These are phyloP conservation scores for Sebastes hubbsi DNA, from an alignment of 2,797 vertebrate species.

Conservation along the genomic window DNA sequence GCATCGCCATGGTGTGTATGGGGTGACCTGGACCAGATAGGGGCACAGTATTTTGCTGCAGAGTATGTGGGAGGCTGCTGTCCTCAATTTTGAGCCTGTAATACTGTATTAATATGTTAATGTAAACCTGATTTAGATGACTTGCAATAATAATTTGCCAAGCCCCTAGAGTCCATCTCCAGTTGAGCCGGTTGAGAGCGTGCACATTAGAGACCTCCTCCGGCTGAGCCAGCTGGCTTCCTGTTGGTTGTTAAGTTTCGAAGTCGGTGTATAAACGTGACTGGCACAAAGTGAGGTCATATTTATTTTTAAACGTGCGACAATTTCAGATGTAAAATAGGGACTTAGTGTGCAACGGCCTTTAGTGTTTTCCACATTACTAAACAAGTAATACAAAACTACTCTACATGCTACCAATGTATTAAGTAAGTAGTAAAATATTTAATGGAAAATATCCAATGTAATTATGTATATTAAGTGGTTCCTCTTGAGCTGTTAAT, in stretches of 20 bases:
- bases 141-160: background rate
- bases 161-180: background rate
- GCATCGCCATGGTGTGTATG: background rate
- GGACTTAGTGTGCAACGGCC: background rate
- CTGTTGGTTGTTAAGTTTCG: background rate
- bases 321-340: background rate
- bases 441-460: background rate
- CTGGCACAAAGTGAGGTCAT: background rate
- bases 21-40: background rate
- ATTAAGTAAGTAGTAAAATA: background rate
- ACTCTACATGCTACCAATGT: background rate
- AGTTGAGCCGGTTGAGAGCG: background rate
- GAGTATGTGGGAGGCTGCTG: background rate
- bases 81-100: fast-evolving
- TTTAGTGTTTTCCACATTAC: background rate
- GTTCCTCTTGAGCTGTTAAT: background rate
- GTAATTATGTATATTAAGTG: background rate
- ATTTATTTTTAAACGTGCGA: background rate
- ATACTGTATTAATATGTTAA: background rate
- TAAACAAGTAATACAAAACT: background rate
- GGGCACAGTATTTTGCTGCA: background rate
- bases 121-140: background rate
- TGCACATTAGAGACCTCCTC: background rate
- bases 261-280: background rate
- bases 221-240: background rate